phyloP scores from a whole-genome alignment of 2,113 vertebrate genomes.

The Malaclemys terrapin region DNA sequence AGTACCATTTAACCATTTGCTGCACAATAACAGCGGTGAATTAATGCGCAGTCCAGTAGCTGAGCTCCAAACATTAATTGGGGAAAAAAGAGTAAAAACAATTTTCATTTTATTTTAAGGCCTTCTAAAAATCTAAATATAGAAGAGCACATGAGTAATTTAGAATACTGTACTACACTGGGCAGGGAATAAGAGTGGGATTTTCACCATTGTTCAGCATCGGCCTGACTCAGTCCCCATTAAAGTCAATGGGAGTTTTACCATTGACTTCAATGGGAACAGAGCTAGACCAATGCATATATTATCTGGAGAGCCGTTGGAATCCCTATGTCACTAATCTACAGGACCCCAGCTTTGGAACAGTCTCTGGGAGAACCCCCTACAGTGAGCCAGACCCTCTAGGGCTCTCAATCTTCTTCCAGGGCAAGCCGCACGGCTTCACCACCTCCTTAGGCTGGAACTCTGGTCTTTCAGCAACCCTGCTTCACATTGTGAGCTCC shows the following conservation, averaged over 20 bases:
- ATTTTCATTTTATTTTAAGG: not conserved
- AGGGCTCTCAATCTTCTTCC: too few relatives aligned
- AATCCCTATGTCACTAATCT: too few relatives aligned
- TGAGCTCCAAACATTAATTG: not conserved
- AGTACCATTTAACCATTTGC: not conserved
- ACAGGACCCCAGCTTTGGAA: too few relatives aligned
- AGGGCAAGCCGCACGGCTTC: too few relatives aligned
- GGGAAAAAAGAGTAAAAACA: not conserved
- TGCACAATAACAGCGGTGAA: not conserved
- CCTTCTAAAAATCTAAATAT: not conserved
- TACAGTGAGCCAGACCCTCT: too few relatives aligned
- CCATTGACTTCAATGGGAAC: not conserved
- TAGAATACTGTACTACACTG: not conserved
- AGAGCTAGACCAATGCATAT: too few relatives aligned
- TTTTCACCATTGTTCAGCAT: not conserved
- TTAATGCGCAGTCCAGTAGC: constrained; percentile 17
- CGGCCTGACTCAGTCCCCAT: not conserved
- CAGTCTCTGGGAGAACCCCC: too few relatives aligned
- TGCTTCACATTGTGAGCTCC: too few relatives aligned
- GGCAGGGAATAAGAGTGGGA: not conserved
- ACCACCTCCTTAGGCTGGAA: too few relatives aligned
- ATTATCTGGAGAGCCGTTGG: too few relatives aligned
- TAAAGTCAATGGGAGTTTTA: constrained; percentile 34
- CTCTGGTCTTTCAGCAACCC: too few relatives aligned
- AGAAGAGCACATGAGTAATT: not conserved